These are phyloP conservation scores for Limanda limanda DNA, from an alignment of 2,113 vertebrate genomes.

Conservation along the genomic window DNA sequence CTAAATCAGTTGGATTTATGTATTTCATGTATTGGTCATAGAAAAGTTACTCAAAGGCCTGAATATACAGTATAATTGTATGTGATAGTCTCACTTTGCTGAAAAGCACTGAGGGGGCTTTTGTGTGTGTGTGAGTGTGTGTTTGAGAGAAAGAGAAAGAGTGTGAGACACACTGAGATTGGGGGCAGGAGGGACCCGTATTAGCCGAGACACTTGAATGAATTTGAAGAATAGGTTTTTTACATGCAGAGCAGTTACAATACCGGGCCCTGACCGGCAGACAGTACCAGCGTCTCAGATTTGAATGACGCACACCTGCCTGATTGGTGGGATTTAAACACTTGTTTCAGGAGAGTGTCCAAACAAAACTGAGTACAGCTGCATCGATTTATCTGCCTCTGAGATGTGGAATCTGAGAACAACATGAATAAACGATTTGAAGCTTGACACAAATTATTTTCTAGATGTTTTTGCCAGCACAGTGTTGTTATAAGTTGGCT, in stretches of 20 bases:
- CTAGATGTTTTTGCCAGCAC: not conserved
- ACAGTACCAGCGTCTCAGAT: slow-evolving; percentile 52
- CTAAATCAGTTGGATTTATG: not conserved
- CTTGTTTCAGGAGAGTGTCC: slow-evolving; percentile 28
- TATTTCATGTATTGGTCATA: not conserved
- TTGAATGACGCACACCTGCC: slow-evolving; percentile 60
- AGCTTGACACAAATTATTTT: not conserved
- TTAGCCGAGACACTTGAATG: slow-evolving; percentile 71
- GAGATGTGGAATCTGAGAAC: slow-evolving; percentile 6
- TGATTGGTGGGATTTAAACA: slow-evolving; percentile 62
- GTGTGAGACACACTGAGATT: not conserved
- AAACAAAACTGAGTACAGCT: slow-evolving; percentile 35
- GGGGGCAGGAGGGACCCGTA: slow-evolving; percentile 46
- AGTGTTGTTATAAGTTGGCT: not conserved
- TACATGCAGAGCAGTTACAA: slow-evolving; percentile 62
- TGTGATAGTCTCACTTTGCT: no score
- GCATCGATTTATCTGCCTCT: slow-evolving; percentile 3
- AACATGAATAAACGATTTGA: not conserved
- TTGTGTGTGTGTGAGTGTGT: slow-evolving; percentile 5
- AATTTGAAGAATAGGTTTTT: slow-evolving; percentile 71
- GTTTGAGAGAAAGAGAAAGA: not conserved
- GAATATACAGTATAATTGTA: not conserved
- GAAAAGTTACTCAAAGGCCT: not conserved
- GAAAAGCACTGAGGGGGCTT: no score
- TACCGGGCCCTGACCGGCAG: slow-evolving; percentile 44